Percentiles rank a stretch among this genome's conserved stretches.
phyloP scores from a whole-genome alignment of 2,797 vertebrate species.

The Myiotriccus ornatus region DNA sequence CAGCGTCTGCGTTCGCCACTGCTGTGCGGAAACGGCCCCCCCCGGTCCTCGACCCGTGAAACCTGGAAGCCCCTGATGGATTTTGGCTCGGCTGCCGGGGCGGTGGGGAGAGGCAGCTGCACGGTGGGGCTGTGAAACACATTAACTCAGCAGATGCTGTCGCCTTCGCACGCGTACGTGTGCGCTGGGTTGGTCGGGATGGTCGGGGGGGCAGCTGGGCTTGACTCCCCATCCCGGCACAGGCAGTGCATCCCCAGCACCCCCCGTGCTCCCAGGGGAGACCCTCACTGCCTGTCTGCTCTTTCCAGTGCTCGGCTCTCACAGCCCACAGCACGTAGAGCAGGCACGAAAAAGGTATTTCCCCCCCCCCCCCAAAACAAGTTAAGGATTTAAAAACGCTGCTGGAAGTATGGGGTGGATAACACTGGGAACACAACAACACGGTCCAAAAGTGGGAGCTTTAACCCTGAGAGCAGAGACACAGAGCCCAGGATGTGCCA shows the following conservation, averaged over 20 bases:
- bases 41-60: neutral
- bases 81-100: neutral
- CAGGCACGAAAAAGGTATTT: rapidly evolving
- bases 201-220: neutral
- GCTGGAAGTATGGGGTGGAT: neutral
- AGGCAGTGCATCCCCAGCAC: rapidly evolving
- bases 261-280: neutral
- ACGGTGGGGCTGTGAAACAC: neutral
- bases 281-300: neutral
- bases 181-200: neutral
- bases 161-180: rapidly evolving
- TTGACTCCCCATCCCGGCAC: neutral
- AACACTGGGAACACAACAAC: neutral
- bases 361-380: rapidly evolving
- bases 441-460: neutral
- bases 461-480: neutral
- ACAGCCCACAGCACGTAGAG: neutral
- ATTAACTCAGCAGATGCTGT: neutral
- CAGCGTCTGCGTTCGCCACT: neutral
- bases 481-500: neutral
- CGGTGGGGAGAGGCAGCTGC: neutral
- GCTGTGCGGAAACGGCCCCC: neutral
- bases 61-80: neutral
- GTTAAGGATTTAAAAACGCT: neutral
- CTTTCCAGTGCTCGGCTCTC: neutral